A percentile compares a stretch with the other conserved stretches of the same genome.
Evolutionary conservation across 2,797 vertebrate genomes (phyloP).

Genomic region (Okamejei kenojei): DNA sequence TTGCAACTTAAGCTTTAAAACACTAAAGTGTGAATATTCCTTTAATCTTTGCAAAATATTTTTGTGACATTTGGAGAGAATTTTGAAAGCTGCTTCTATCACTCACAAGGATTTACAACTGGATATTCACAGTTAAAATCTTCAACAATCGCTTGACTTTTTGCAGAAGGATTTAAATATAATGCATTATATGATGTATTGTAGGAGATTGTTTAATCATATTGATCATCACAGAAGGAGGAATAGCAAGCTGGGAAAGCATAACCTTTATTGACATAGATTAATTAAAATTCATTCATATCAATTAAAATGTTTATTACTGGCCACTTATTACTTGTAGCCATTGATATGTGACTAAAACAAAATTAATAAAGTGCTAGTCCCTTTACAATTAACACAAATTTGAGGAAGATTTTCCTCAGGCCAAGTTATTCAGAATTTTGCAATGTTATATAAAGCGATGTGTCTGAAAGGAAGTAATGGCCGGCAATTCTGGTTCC

Average conservation of each 20-base stretch:
- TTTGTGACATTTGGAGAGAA: neutral
- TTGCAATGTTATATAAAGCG: neutral
- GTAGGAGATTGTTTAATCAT: neutral
- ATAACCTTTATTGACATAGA: neutral
- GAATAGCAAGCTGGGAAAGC: neutral
- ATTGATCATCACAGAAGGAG: neutral
- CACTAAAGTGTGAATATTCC: neutral
- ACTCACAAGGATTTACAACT: neutral
- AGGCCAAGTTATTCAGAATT: neutral
- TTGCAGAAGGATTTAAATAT: neutral
- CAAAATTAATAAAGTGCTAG: neutral
- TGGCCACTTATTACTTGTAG: neutral
- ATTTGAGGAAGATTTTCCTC: neutral
- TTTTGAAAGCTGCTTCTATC: neutral
- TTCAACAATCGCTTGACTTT: neutral
- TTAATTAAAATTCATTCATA: slow-evolving; percentile 1
- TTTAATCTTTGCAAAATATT: neutral
- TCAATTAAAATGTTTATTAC: neutral
- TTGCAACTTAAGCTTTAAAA: neutral
- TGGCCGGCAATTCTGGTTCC: too few species aligned
- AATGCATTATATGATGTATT: neutral
- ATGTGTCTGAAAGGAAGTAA: neutral
- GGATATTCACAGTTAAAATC: neutral
- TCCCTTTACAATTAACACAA: neutral
- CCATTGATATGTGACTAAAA: slow-evolving; percentile 4